phyloP scores from a whole-genome alignment of 53 echinoderm and acorn worm genomes.

The Echinarachnius parma region DNA sequence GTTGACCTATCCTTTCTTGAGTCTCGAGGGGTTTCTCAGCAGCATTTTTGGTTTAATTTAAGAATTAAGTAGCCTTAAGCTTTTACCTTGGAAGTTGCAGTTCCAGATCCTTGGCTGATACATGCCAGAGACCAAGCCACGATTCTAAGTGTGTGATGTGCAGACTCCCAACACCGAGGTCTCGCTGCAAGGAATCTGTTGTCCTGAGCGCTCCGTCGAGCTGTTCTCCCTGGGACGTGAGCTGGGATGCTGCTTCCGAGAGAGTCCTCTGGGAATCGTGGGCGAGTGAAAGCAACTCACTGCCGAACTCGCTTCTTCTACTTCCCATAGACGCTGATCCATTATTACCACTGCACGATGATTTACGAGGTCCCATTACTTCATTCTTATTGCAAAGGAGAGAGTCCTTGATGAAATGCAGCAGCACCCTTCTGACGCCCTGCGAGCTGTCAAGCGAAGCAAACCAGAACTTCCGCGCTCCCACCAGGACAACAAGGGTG shows the following conservation, averaged over 20 bases:
- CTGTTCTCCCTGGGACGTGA: conserved; percentile 37
- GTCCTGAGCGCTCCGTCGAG: conserved; percentile 19
- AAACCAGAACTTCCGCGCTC: conserved; percentile 31
- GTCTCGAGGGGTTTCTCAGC: too few species aligned
- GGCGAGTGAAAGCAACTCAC: conserved; percentile 20
- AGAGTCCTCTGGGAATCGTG: conserved; percentile 30
- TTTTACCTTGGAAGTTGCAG: background rate
- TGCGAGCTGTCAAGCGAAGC: conserved; percentile 38
- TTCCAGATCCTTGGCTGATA: background rate
- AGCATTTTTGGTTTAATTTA: too few species aligned
- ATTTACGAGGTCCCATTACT: background rate
- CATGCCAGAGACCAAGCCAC: conserved; percentile 40
- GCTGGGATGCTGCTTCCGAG: conserved; percentile 35
- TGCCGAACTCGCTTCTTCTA: conserved; percentile 28
- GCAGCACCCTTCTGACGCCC: conserved; percentile 10
- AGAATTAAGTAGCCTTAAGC: too few species aligned
- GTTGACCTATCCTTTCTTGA: too few species aligned
- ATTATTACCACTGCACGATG: background rate
- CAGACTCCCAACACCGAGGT: conserved; percentile 21
- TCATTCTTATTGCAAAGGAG: background rate
- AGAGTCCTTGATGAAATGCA: conserved; percentile 31
- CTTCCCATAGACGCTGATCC: background rate
- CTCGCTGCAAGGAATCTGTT: conserved; percentile 18
- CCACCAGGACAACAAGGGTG: conserved; percentile 24
- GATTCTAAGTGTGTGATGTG: conserved; percentile 28